These are phyloP conservation scores for Cyphomyrmex costatus DNA, from an alignment of 1,140 invertebrate species.

Conservation along the genomic window DNA sequence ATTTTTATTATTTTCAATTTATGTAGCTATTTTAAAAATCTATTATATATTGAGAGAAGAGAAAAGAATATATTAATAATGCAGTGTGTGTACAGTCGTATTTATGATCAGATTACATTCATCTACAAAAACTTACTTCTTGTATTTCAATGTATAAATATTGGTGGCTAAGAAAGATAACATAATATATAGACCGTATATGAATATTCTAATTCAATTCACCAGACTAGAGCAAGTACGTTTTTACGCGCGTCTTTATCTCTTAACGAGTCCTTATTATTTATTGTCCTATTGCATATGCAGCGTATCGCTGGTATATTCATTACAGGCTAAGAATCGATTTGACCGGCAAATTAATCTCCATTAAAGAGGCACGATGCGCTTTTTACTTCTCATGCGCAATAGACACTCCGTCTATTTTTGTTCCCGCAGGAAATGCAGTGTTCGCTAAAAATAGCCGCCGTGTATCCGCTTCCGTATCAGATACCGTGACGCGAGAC, in stretches of 20 bases:
- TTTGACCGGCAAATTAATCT: slow-evolving; percentile 13
- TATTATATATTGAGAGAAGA: background rate
- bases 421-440: background rate
- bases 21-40: background rate
- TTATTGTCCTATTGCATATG: background rate
- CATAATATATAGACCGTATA: background rate
- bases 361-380: background rate
- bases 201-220: slow-evolving; percentile 27
- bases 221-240: background rate
- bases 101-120: background rate
- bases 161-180: background rate
- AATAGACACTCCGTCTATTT: background rate
- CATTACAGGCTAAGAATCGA: slow-evolving; percentile 24
- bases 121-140: background rate
- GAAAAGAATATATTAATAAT: background rate
- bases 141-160: background rate
- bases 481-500: background rate
- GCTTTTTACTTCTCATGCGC: background rate
- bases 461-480: slow-evolving; percentile 23
- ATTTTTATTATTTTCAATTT: background rate
- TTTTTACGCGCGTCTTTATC: slow-evolving; percentile 11
- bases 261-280: slow-evolving; percentile 6
- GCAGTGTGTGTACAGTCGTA: background rate
- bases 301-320: background rate
- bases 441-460: slow-evolving; percentile 18